Base-by-base conservation (phyloP, 1,140 invertebrate species). In the Saccostrea glomerata region DNA sequence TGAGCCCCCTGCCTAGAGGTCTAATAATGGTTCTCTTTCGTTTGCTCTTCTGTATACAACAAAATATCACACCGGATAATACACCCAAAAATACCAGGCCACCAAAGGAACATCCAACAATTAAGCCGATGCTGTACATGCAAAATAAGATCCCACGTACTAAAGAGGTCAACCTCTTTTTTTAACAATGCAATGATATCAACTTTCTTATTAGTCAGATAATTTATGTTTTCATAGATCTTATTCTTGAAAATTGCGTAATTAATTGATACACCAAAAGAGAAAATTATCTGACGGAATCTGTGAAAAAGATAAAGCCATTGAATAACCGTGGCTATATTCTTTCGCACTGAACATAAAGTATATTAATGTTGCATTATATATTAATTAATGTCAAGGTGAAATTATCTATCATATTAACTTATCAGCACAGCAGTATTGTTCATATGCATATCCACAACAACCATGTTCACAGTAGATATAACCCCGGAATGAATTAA, bases 351-450 rank as follows among this genome's bases (percentile, higher is more conserved):
- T 47, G 47, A 1, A 9, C 47, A 1, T 47, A 47, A 5, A 36
- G 0, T 36, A 36, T 36, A 36, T 36, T 36, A 36, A 36, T 36
- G 30, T 36, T 36, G 30, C 30, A 36, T 36, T 36, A 36, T 36
- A 36, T 36, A 36, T 1, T 36, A 36, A 36, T 36, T 36, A 36
- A 2, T 36, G 2, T 2, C 30, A 36, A 0, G 30, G 30, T 36
- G 30, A 36, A 36, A 36, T 3, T 47, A 47, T 7, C 6, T 47
- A 47, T 47, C 6, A 17, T 86, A 86, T 66, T 77, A 36, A 86
- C 86, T 58, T 58, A 60, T 86, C 82, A 56, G 73, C 86, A 40
- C 86, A 86, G 58, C 86, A 86, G 17, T 86, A 86, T 82, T 55
- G 63, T 17, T 86, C 82, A 47, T 86, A 82, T 20, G 13, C 56